Percentiles rank a stretch among this genome's conserved stretches.
Conservation (phyloP, 2,797 vertebrate genomes). For the Labroides dimidiatus region DNA sequence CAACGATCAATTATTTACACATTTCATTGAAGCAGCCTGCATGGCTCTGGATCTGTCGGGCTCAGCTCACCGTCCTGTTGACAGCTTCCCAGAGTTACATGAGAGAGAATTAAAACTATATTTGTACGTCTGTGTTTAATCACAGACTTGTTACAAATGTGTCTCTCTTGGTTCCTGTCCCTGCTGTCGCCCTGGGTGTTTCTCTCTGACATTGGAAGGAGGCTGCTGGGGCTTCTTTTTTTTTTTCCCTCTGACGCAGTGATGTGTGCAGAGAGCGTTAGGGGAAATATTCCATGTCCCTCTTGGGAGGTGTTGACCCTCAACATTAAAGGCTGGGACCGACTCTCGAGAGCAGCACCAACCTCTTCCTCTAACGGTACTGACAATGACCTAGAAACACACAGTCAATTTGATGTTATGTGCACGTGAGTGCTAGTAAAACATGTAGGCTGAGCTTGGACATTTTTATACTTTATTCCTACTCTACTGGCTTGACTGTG, state of each 20-base stretch:
- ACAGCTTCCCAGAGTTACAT: conserved; percentile 27
- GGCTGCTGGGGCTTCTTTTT: conserved; percentile 50
- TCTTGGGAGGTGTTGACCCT: conserved; percentile 67
- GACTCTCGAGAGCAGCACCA: conserved; percentile 38
- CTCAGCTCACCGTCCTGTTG: conserved; percentile 26
- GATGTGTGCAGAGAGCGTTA: conserved; percentile 61
- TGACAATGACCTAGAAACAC: conserved; percentile 67
- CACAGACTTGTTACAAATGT: conserved; percentile 46
- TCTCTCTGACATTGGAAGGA: conserved; percentile 61
- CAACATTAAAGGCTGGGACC: conserved; percentile 50
- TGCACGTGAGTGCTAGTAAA: conserved; percentile 5
- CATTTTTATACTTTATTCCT: conserved; percentile 23
- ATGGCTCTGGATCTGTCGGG: conserved; percentile 41
- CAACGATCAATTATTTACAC: conserved; percentile 70
- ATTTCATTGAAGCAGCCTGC: conserved; percentile 60
- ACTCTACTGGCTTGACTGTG: conserved; percentile 17
- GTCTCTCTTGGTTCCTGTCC: conserved; percentile 34
- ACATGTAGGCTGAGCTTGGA: conserved; percentile 30
- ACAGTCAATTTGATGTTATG: conserved; percentile 22
- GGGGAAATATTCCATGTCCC: conserved; percentile 53
- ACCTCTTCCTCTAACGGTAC: conserved; percentile 33
- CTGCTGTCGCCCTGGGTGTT: conserved; percentile 48
- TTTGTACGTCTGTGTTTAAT: conserved; percentile 48
- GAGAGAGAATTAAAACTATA: conserved; percentile 24
- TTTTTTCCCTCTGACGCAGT: conserved; percentile 58